Conservation (phyloP, 92 coral and sea anemone species). For the Meandrina meandrites region DNA sequence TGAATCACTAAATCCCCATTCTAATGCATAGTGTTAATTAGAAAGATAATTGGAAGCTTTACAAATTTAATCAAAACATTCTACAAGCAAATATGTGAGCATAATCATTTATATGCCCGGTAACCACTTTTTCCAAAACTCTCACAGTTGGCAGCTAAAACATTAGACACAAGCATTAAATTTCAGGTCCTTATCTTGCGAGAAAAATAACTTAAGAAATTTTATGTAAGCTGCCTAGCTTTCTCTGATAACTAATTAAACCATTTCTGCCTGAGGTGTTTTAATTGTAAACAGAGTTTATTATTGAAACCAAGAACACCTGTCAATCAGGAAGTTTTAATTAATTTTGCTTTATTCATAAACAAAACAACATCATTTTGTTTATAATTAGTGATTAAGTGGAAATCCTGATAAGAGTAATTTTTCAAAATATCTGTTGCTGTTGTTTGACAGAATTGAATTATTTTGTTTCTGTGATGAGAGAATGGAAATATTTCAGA, state of each 20-base stretch:
- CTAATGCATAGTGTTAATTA: neutral
- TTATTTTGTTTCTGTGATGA: neutral
- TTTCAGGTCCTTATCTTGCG: neutral
- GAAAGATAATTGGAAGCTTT: neutral
- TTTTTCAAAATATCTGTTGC: neutral
- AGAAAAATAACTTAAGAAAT: neutral
- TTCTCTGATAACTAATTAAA: neutral
- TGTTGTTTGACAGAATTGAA: neutral
- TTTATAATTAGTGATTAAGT: neutral
- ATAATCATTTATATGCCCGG: neutral
- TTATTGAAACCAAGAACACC: neutral
- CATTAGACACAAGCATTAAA: neutral
- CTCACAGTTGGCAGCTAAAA: neutral
- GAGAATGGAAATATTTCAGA: neutral
- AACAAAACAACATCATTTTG: neutral
- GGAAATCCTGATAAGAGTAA: neutral
- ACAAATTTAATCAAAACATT: neutral
- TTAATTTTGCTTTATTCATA: neutral
- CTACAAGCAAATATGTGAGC: neutral
- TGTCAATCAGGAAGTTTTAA: neutral
- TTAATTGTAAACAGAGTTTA: slow-evolving; percentile 2
- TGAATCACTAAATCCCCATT: neutral
- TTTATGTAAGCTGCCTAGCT: neutral
- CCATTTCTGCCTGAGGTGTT: neutral
- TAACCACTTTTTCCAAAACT: no score